Conservation (phyloP, 2,888 invertebrate genomes). For the Neoascia interrupta region DNA sequence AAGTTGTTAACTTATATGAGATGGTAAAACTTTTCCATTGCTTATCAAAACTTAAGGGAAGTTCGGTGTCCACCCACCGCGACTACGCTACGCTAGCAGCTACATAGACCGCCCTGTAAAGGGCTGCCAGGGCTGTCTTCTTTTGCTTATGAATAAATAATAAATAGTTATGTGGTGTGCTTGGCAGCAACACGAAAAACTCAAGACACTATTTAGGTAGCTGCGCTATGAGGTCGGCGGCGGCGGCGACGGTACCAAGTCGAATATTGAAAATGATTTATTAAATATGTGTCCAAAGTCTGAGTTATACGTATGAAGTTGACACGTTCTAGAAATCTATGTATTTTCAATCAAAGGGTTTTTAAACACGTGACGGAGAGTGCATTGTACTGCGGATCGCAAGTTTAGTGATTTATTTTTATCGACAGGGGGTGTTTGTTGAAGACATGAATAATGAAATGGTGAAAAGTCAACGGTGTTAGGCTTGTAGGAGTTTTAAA, state of each 20-base stretch:
- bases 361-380: neutral
- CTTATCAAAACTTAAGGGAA: constrained; percentile 64
- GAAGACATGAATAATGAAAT: too few species aligned
- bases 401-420: constrained; percentile 1
- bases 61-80: constrained; percentile 31
- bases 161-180: constrained; percentile 49
- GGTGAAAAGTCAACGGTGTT: too few species aligned
- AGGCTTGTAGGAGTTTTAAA: too few species aligned
- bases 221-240: constrained; percentile 2
- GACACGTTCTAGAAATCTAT: constrained; percentile 30
- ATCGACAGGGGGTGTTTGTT: neutral
- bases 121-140: neutral
- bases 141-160: constrained; percentile 63
- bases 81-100: too few species aligned
- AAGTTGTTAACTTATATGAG: constrained; percentile 70
- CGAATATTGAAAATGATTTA: constrained; percentile 46
- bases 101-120: too few species aligned
- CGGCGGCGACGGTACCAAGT: neutral
- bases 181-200: constrained; percentile 50
- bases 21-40: constrained; percentile 65
- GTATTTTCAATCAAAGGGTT: constrained; percentile 16
- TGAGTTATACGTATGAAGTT: constrained; percentile 18
- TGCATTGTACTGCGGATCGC: neutral
- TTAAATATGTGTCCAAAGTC: constrained; percentile 19
- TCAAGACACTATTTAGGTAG: neutral